Percentiles rank a stretch among this genome's conserved stretches.
phyloP scores from a whole-genome alignment of 2,888 invertebrate species.

The Dryobotodes eremita region DNA sequence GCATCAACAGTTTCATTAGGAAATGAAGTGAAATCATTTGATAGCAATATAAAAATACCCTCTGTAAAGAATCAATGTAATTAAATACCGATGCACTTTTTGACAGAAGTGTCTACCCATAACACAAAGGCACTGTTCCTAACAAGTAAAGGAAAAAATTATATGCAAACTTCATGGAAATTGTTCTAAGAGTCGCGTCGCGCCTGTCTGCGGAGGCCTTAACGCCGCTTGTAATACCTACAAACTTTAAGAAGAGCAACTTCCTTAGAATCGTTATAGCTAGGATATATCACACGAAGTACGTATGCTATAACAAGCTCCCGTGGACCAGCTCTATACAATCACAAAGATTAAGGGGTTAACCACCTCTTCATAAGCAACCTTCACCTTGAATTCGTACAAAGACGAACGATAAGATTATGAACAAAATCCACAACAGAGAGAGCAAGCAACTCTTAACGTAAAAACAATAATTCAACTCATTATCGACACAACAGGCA shows the following conservation, averaged over 20 bases:
- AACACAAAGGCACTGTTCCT: background rate
- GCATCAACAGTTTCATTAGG: background rate
- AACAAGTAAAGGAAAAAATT: background rate
- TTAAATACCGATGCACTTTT: background rate
- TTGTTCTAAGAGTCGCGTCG: too few species aligned
- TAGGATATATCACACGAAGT: background rate
- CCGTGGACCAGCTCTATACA: background rate
- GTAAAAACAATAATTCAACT: slow-evolving; percentile 44
- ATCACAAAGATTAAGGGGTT: slow-evolving; percentile 1
- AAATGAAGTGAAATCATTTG: background rate
- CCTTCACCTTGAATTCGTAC: slow-evolving; percentile 40
- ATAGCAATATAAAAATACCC: slow-evolving; percentile 1
- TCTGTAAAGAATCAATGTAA: background rate
- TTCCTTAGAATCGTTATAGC: background rate
- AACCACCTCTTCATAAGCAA: slow-evolving; percentile 22
- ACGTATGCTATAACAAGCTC: background rate
- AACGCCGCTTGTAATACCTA: background rate
- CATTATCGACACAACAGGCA: slow-evolving; percentile 49
- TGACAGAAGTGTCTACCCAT: background rate
- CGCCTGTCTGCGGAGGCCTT: too few species aligned
- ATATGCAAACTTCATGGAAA: too few species aligned
- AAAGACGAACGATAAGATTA: slow-evolving; percentile 31
- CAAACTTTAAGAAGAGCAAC: background rate
- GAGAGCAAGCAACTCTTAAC: slow-evolving; percentile 19
- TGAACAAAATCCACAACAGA: slow-evolving; percentile 18